A percentile compares a stretch with the other conserved stretches of the same genome.
Evolutionary conservation across 1,140 invertebrate genomes (phyloP).

Genomic region (Stegodyphus dumicola): DNA sequence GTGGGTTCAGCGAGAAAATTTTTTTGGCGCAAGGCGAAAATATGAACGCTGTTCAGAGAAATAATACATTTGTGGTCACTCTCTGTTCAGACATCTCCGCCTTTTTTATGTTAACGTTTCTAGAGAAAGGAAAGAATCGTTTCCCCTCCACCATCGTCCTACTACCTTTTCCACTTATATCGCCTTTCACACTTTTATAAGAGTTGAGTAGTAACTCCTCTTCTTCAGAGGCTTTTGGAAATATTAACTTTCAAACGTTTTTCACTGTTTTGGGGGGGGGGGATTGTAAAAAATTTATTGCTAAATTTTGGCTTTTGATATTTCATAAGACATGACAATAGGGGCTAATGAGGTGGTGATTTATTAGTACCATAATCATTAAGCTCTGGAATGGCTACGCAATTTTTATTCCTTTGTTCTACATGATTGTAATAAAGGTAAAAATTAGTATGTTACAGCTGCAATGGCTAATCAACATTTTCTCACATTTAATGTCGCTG

Average conservation of each 20-base stretch:
- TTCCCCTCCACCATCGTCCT: background rate
- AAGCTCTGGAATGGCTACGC: too few relatives aligned
- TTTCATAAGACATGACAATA: background rate
- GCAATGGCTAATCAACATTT: too few relatives aligned
- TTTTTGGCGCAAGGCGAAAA: background rate
- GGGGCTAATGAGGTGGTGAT: background rate
- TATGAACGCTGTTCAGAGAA: constrained; percentile 21
- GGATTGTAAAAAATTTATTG: background rate
- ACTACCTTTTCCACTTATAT: background rate
- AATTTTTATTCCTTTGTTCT: background rate
- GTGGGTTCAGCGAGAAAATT: background rate
- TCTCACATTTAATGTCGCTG: too few relatives aligned
- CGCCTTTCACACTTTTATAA: background rate
- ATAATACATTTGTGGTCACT: constrained; percentile 36
- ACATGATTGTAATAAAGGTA: background rate
- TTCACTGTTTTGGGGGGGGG: background rate
- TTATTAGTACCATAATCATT: background rate
- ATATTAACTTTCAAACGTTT: constrained; percentile 12
- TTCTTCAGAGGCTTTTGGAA: constrained; percentile 33
- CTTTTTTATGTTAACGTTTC: background rate
- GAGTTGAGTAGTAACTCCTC: constrained; percentile 25
- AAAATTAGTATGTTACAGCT: too few relatives aligned
- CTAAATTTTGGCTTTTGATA: background rate
- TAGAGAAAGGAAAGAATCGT: background rate
- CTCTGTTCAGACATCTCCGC: background rate